A percentile compares a stretch with the other conserved stretches of the same genome.
phyloP scores from a whole-genome alignment of 2,113 vertebrate genomes.

The Sander vitreus region DNA sequence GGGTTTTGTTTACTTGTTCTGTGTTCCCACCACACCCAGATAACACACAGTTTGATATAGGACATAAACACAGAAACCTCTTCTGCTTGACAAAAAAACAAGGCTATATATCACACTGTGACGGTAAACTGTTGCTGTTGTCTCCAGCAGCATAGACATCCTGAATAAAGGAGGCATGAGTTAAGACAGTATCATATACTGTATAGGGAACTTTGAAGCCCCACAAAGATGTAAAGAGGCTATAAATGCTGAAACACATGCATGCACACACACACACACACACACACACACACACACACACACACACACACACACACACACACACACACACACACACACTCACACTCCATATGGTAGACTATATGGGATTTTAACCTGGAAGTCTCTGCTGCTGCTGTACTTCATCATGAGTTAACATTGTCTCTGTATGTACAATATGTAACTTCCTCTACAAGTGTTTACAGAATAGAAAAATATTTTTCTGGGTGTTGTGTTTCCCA shows the following conservation, averaged over 20 bases:
- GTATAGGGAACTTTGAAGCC: conserved; percentile 22
- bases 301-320: conserved; percentile 2
- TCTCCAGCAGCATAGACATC: conserved; percentile 13
- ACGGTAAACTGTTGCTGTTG: conserved; percentile 22
- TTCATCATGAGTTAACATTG: not conserved
- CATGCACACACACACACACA: not conserved
- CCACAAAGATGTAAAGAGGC: conserved; percentile 28
- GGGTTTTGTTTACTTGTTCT: conserved; percentile 64
- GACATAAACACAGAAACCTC: conserved; percentile 44
- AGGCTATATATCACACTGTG: conserved; percentile 37
- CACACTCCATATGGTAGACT: not conserved
- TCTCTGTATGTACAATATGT: not conserved
- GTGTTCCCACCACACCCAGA: conserved; percentile 75
- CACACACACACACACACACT: conserved; percentile 2
- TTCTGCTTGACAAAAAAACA: conserved; percentile 40
- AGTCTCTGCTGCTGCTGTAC: not conserved
- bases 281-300: conserved; percentile 8
- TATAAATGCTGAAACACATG: conserved; percentile 29
- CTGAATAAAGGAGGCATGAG: conserved; percentile 12
- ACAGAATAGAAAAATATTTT: not conserved
- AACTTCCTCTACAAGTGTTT: not conserved
- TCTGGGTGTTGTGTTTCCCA: not conserved
- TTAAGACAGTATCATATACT: not conserved
- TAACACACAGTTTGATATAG: conserved; percentile 60
- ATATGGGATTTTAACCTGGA: conserved; percentile 19